Conservation (phyloP, 1,140 invertebrate species). For the Mamestra configurata region DNA sequence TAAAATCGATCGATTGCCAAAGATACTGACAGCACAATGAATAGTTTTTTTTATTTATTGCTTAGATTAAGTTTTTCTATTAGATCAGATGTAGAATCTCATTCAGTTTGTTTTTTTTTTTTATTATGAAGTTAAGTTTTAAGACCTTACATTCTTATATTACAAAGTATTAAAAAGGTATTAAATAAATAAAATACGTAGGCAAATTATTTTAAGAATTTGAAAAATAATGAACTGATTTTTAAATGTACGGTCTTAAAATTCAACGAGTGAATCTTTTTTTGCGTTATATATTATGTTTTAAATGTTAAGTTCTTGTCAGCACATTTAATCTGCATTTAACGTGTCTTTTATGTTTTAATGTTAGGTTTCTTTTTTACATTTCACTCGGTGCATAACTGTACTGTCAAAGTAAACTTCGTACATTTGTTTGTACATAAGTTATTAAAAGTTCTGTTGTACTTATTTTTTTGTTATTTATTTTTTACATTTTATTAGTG, state of each 20-base stretch:
- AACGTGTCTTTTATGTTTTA: constrained; percentile 58
- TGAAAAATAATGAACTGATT: not conserved
- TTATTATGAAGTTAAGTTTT: constrained; percentile 51
- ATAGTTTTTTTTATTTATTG: constrained; percentile 62
- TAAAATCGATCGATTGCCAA: constrained; percentile 20
- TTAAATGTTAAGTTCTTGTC: constrained; percentile 62
- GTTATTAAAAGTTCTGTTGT: constrained; percentile 79
- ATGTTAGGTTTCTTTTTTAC: constrained; percentile 45
- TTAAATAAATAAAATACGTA: constrained; percentile 20
- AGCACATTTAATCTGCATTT: constrained; percentile 78
- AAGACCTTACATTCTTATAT: constrained; percentile 30
- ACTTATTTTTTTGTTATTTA: constrained; percentile 58
- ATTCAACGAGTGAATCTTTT: constrained; percentile 9
- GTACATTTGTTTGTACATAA: constrained; percentile 71
- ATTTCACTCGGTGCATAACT: constrained; percentile 38
- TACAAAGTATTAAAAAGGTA: not conserved
- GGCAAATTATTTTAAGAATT: not conserved
- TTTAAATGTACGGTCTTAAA: constrained; percentile 30
- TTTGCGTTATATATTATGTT: constrained; percentile 51
- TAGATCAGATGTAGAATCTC: constrained; percentile 80
- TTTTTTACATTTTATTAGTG: constrained; percentile 67
- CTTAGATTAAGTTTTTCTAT: constrained; percentile 70
- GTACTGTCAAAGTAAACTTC: constrained; percentile 60
- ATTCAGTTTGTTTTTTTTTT: constrained; percentile 64
- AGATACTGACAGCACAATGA: constrained; percentile 69